phyloP scores from a whole-genome alignment of 2,113 vertebrate species.

The Anser cygnoides region DNA sequence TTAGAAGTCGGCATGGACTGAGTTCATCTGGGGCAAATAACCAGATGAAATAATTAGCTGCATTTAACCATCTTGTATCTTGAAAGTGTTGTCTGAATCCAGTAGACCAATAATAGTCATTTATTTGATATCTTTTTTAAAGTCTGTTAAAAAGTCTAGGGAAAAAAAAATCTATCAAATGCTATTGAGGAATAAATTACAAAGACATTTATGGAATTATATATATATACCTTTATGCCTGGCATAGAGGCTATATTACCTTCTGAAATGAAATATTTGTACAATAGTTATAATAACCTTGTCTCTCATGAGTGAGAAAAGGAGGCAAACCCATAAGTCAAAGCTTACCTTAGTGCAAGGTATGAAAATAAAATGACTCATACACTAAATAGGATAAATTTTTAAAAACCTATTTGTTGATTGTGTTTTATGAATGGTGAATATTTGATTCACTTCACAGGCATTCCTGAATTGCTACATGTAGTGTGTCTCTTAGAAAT shows the following conservation, averaged over 20 bases:
- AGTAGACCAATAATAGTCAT: neutral
- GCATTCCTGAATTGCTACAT: neutral
- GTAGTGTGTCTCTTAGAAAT: neutral
- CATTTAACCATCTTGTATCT: neutral
- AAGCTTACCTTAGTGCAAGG: neutral
- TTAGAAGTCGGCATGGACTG: neutral
- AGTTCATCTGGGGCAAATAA: neutral
- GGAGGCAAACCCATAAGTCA: neutral
- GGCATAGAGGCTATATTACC: neutral
- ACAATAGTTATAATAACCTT: neutral
- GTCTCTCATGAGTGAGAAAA: neutral
- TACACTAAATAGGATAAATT: neutral
- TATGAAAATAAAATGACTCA: neutral
- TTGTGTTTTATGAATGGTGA: neutral
- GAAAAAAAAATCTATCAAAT: neutral
- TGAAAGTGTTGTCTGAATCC: neutral
- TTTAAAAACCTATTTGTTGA: neutral
- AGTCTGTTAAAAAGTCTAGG: neutral
- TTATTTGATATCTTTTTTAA: neutral
- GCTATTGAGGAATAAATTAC: neutral
- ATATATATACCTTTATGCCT: neutral
- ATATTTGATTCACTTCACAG: neutral
- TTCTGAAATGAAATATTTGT: neutral
- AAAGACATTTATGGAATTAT: neutral
- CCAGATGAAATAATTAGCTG: neutral